Evolutionary conservation across 92 coral and sea anemone species (phyloP), one percentile per base, ranked within the genome.

Genomic region (Porites evermanni): DNA sequence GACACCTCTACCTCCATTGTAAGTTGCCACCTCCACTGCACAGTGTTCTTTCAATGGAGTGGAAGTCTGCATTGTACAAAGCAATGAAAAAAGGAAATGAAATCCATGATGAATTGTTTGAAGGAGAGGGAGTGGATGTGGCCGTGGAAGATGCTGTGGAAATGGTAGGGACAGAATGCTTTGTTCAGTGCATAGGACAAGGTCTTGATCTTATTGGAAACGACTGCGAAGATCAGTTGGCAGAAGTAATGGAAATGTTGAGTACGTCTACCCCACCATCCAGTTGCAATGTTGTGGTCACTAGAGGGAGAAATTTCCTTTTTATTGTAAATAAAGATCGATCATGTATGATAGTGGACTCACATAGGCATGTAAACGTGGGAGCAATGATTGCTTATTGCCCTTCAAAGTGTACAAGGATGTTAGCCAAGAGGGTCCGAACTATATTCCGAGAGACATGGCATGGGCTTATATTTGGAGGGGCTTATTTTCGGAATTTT

Each of bases 121-220:
- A 90, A 20, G 84, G 76, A 50, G 93, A 80, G 44, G 90, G 80
- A 47, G 79, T 89, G 51, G 80, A 85, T 66, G 73, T 86, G 8
- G 60, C 87, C 38, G 84, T 90, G 29, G 88, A 75, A 61, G 93
- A 90, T n/a, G 93, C 91, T 16, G 83, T 90, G 12, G 85, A 81
- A 18, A 52, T 86, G 78, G 93, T 88, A 47, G 88, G 93, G 3
- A 86, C 78, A 44, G 79, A 80, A 63, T 86, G 90, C 82, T 9
- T 61, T 29, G 91, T 90, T 2, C 12, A 72, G 50, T 26, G 54
- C 12, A 17, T 79, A 32, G 70, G 72, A 38, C 72, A 64, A 18
- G 17, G 44, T 10, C 44, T 29, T 64, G 72, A 78, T 44, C 6
- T 78, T 88, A 70, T 64, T 53, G 70, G 79, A 68, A 12, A 12